Conservation (phyloP, 2,113 vertebrate genomes). For the Hassar affinis region DNA sequence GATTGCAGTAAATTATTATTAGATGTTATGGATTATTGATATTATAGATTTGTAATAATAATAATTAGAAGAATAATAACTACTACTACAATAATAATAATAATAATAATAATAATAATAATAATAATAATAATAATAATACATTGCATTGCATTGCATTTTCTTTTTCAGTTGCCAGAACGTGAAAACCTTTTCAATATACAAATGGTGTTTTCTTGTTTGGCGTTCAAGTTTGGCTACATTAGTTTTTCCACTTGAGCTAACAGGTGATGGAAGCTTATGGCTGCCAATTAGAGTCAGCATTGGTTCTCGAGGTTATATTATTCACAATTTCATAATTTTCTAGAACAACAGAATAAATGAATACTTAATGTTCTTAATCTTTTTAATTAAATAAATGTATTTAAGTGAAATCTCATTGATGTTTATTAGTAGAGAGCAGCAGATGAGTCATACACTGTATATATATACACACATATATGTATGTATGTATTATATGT, state of each 20-base stretch:
- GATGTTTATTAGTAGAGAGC: not conserved
- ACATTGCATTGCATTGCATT: not conserved
- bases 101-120: not conserved
- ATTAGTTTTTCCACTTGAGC: conserved; percentile 6
- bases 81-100: not conserved
- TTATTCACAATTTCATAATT: not conserved
- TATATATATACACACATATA: not conserved
- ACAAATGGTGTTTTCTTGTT: not conserved
- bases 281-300: not conserved
- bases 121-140: conserved; percentile 1
- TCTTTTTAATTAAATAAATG: not conserved
- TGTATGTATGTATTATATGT: not conserved
- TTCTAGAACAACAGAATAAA: not conserved
- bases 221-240: not conserved
- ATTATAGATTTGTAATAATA: not conserved
- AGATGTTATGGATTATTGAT: too few species aligned
- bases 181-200: not conserved
- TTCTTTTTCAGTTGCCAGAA: not conserved
- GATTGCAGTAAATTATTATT: too few species aligned
- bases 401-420: not conserved
- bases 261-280: conserved; percentile 17
- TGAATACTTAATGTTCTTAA: not conserved
- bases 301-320: not conserved
- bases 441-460: not conserved
- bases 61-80: not conserved